Percentiles rank a stretch among this genome's conserved stretches.
These are phyloP conservation scores for Mungos mungo DNA, from an alignment of 2,113 vertebrate species.

Conservation along the genomic window DNA sequence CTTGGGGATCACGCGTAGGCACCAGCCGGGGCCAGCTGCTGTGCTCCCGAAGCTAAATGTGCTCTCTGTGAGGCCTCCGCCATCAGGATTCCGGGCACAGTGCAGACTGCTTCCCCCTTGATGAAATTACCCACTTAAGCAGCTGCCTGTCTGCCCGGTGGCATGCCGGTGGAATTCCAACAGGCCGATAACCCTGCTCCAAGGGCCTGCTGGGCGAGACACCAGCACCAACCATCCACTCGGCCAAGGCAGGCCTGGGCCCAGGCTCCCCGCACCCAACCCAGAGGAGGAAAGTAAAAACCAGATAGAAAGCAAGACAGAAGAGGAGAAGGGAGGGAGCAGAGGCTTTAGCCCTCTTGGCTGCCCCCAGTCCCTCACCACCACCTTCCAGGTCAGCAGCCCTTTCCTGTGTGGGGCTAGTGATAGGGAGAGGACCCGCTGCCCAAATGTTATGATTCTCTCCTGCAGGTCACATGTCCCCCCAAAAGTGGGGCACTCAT, in stretches of 20 bases:
- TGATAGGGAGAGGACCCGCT: not conserved
- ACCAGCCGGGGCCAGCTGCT: too few relatives aligned
- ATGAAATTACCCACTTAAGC: constrained; percentile 62
- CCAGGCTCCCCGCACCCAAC: not conserved
- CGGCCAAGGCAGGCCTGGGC: not conserved
- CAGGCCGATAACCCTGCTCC: not conserved
- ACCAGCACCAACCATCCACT: not conserved
- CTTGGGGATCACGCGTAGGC: not conserved
- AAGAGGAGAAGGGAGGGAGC: not conserved
- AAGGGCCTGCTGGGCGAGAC: not conserved
- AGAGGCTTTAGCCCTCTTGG: not conserved
- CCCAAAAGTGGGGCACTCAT: not conserved
- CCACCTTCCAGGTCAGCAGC: not conserved
- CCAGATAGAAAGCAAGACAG: not conserved
- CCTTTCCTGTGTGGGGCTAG: not conserved
- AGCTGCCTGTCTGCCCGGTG: constrained; percentile 21
- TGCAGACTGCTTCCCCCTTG: constrained; percentile 15
- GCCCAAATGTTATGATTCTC: not conserved
- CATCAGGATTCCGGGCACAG: constrained; percentile 62
- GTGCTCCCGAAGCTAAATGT: not conserved
- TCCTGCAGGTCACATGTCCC: not conserved
- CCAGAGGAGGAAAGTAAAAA: not conserved
- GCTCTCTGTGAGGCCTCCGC: not conserved
- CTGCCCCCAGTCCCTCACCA: too few relatives aligned
- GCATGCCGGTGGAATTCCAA: constrained; percentile 50